Base-by-base conservation (phyloP, 2,888 invertebrate genomes). In the Melanchra persicariae region DNA sequence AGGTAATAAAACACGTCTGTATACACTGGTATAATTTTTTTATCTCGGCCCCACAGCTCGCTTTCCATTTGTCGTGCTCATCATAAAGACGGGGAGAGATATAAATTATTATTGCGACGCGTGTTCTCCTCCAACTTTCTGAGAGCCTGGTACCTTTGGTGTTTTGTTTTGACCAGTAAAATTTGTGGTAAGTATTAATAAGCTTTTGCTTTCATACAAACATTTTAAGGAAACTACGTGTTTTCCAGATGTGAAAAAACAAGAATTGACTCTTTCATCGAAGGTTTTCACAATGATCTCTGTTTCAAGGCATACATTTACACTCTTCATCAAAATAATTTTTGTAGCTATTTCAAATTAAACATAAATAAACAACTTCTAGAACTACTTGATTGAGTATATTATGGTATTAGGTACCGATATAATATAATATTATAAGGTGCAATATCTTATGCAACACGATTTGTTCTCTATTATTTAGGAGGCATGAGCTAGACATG, bases 11-110 rank as follows among this genome's bases (percentile, higher is more conserved):
- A 83, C 70, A 77, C 55, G 81, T 60, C 66, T 70, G 60, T 79
- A 89, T 87, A 89, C 85, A 84, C 81, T 85, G 87, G 88, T 88
- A 92, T 94, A 92, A 94, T 94, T 93, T 94, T 94, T 94, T 93
- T 94, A 94, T 94, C 94, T 91, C 88, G 84, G 82, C 83, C 82
- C 87, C 88, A 88, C 94, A 94, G 93, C 90, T 87, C 86, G 83
- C 89, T 88, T 91, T 91, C 89, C 91, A 93, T 93, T 93, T 91
- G 91, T 91, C 90, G 90, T 85, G 87, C 90, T 91, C 91, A 90
- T 93, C 92, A 91, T 91, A 91, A 93, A 89, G 87, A 83, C 85
- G 87, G 87, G 86, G 86, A 88, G 87, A 85, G 87, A 89, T 91
- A 92, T 92, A 91, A 91, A 91, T 92, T 92, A 90, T 91, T 90